Evolutionary conservation across 2,113 vertebrate genomes (phyloP).

Genomic region (Nematolebias whitei): DNA sequence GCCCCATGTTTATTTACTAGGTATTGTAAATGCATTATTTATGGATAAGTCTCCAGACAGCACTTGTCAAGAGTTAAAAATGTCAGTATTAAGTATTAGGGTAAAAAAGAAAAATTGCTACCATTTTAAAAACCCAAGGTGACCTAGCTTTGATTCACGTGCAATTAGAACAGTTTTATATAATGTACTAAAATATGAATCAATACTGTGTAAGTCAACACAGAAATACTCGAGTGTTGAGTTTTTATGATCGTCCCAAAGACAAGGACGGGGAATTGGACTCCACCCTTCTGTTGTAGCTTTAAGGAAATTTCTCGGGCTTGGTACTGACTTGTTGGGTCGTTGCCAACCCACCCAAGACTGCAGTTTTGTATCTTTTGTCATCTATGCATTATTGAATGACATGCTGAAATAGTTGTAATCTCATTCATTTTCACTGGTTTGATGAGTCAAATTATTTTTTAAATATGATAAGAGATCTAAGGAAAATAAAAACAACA

Average conservation of each 20-base stretch:
- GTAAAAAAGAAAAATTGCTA: slow-evolving; percentile 84
- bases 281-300: slow-evolving; percentile 40
- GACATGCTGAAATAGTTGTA: slow-evolving; percentile 22
- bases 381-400: slow-evolving; percentile 17
- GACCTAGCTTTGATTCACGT: slow-evolving; percentile 87
- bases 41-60: slow-evolving; percentile 92
- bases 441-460: too few species aligned
- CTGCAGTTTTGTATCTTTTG: slow-evolving; percentile 14
- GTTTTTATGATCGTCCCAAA: slow-evolving; percentile 68
- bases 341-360: slow-evolving; percentile 32
- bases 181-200: slow-evolving; percentile 81
- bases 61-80: slow-evolving; percentile 94
- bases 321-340: slow-evolving; percentile 32
- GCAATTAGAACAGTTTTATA: slow-evolving; percentile 91
- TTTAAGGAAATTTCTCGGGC: slow-evolving; percentile 47
- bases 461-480: too few species aligned
- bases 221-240: slow-evolving; percentile 62
- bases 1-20: slow-evolving; percentile 96
- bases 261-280: slow-evolving; percentile 65
- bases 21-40: slow-evolving; percentile 99
- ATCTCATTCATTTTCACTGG: too few species aligned
- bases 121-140: slow-evolving; percentile 93
- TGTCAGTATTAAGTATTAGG: slow-evolving; percentile 87
- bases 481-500: too few species aligned
- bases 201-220: slow-evolving; percentile 72